These are phyloP conservation scores for Cossypha dichroa DNA, from an alignment of 2,797 vertebrate genomes.

Conservation along the genomic window DNA sequence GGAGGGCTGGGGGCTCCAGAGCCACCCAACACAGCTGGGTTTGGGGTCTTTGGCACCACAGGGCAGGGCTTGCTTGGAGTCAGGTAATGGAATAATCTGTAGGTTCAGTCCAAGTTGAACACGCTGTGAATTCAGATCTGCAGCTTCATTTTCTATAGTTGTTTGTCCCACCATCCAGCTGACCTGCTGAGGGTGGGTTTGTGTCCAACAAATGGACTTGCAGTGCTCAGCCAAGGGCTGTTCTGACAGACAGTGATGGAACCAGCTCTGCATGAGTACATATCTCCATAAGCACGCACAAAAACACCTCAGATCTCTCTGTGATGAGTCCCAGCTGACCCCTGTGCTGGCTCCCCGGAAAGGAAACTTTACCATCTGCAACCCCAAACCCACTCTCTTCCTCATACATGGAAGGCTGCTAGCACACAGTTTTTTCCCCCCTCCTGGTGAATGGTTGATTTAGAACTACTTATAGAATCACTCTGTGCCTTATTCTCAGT, in stretches of 20 bases:
- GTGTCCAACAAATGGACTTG: background rate
- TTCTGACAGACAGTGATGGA: background rate
- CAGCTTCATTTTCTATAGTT: background rate
- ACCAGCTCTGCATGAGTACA: background rate
- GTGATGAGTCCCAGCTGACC: background rate
- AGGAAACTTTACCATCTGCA: background rate
- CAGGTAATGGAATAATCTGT: background rate
- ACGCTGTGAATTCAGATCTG: background rate
- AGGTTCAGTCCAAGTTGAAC: fast-evolving
- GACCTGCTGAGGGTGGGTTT: background rate
- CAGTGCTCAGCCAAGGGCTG: background rate
- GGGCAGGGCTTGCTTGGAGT: background rate
- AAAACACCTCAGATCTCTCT: background rate
- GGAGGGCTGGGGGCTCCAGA: fast-evolving
- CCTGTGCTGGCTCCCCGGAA: background rate
- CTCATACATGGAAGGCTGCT: background rate
- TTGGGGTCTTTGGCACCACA: too few relatives aligned
- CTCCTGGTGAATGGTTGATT: slow-evolving; percentile 3
- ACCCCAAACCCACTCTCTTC: background rate
- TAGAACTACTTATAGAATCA: slow-evolving; percentile 47
- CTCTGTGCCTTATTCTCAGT: slow-evolving; percentile 31
- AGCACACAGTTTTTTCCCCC: background rate
- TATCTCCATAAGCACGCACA: fast-evolving
- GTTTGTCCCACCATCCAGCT: background rate
- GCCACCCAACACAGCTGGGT: fast-evolving